Base-by-base conservation (phyloP, 2,797 vertebrate species). In the Dryobates pubescens region DNA sequence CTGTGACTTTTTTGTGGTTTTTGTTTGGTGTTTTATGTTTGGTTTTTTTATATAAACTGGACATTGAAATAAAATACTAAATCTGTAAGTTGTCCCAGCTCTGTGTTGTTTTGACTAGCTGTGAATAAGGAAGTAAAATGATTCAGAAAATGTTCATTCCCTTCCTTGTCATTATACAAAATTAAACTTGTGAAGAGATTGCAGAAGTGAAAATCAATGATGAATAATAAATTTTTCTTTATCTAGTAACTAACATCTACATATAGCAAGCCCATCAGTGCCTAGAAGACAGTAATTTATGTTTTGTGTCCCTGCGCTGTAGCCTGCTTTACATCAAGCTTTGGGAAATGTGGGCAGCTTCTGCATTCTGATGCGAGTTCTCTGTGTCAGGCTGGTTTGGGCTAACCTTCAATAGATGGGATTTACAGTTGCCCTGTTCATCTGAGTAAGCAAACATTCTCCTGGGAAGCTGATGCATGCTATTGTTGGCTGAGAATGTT, bases 161-260 rank as follows among this genome's bases (percentile, higher is more conserved):
- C 29, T 76, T 87, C 2, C 5, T 74, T 94, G 47, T 93, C 43
- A 80, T 56, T 63, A 26, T 77, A 19, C 82, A 78, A 89, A 93
- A 89, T 72, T 57, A 81, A 78, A 57, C 59, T 85, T 82, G 59
- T 62, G 74, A 89, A 82, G 56, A 90, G 59, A 69, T 65, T 82
- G 82, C 51, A 87, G 79, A 69, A 90, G 82, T 47, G 82, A 69
- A 90, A 88, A 57, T 43, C 47, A 57, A n/a, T 81, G 79, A 94
- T 94, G 63, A 95, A 95, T 91, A 91, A 95, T 88, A 89, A 85
- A 89, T 92, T 86, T 27, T 70, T 88, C 80, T 92, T 88, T 83
- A 14, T 38, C 22, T 17, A 19, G 53, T 83, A 47, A 87, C 56
- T 83, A 75, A 70, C 51, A 76, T 83, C 41, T 89, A 63, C 59